phyloP scores from a whole-genome alignment of 2,113 vertebrate species.

The Hymenochirus boettgeri region DNA sequence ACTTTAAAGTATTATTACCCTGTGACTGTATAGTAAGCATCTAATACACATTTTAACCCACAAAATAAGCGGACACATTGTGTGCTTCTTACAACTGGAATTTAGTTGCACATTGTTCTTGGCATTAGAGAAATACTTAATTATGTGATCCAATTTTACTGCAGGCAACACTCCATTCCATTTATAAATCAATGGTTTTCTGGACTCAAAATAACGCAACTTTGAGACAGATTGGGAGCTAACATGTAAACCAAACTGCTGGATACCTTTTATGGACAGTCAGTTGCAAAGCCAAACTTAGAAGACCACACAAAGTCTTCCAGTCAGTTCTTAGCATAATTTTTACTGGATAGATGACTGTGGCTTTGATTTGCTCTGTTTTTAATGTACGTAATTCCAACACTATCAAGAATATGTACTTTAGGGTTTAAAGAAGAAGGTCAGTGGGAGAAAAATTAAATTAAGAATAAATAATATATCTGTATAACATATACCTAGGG shows the following conservation, averaged over 20 bases:
- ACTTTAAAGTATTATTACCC: no score
- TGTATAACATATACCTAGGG: no score
- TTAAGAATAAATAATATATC: no score
- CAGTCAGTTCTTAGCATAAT: background rate
- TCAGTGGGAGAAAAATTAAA: no score
- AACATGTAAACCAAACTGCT: slow-evolving; percentile 3
- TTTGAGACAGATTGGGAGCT: slow-evolving; percentile 12
- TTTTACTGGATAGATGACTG: background rate
- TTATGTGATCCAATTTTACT: slow-evolving; percentile 25
- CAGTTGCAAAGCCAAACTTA: background rate
- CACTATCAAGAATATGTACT: no score
- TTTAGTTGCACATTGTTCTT: slow-evolving; percentile 7
- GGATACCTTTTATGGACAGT: slow-evolving; percentile 31
- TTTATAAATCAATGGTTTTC: slow-evolving; percentile 32
- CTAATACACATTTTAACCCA: no score
- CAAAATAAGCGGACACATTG: no score
- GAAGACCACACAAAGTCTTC: slow-evolving; percentile 10
- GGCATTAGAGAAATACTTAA: slow-evolving; percentile 17
- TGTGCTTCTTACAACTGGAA: no score
- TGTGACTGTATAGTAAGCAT: no score
- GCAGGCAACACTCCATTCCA: slow-evolving; percentile 26
- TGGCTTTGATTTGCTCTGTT: no score
- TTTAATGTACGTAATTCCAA: no score
- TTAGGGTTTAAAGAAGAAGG: no score
- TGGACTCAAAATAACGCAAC: slow-evolving; percentile 29